phyloP scores from a whole-genome alignment of 2,113 vertebrate genomes.

The Columba livia region DNA sequence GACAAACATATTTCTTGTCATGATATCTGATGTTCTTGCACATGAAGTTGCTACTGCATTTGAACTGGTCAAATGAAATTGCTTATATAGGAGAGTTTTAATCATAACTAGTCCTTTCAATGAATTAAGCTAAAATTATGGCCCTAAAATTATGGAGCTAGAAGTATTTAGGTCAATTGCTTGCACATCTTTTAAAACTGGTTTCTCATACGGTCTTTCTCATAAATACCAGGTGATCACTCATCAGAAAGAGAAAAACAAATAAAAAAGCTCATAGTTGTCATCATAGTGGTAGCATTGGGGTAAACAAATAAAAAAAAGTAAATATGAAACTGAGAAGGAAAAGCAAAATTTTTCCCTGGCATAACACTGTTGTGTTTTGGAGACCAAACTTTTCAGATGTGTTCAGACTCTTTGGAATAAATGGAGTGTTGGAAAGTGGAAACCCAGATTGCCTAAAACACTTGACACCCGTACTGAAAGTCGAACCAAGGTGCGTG shows the following conservation, averaged over 20 bases:
- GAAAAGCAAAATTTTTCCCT: constrained; percentile 16
- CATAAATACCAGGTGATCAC: constrained; percentile 27
- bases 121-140: neutral
- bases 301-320: constrained; percentile 30
- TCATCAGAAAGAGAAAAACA: neutral
- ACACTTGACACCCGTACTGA: neutral
- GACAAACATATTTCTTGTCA: neutral
- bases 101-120: neutral
- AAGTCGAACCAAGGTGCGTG: constrained; percentile 1
- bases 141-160: neutral
- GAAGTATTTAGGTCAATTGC: constrained; percentile 20
- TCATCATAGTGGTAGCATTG: neutral
- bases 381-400: constrained; percentile 33
- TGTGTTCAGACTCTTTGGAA: constrained; percentile 20
- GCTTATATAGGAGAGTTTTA: neutral
- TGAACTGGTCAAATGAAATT: neutral
- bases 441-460: constrained; percentile 30
- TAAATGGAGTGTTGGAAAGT: constrained; percentile 37
- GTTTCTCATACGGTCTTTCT: neutral
- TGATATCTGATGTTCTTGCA: neutral
- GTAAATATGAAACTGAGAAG: constrained; percentile 17
- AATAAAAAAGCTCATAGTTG: neutral
- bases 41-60: neutral
- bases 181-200: neutral
- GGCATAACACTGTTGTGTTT: neutral